Evolutionary conservation across 2,797 vertebrate genomes (phyloP), one percentile per base, ranked within the genome.

Genomic region (Peromyscus melanophrys): DNA sequence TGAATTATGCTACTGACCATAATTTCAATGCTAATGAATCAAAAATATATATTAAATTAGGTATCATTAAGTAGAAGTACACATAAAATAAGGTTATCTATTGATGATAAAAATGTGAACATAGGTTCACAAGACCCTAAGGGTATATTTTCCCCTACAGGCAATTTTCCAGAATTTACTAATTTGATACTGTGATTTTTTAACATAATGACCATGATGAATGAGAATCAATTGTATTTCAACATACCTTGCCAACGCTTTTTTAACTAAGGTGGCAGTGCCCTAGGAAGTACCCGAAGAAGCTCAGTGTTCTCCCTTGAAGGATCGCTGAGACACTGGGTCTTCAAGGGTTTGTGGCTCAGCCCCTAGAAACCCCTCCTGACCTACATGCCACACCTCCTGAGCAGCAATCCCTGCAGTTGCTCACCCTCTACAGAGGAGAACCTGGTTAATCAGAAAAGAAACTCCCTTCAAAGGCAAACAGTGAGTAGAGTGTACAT

Each of bases 401-500:
- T 52, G 40, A 46, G 29, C 87, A 76, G 52, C 29, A 31, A 71
- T 73, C 52, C 94, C 91, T n/a, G 49, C 6, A 23, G 89, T 82
- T 10, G 69, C 73, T 97, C 81, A 89, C 94, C 0, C 37, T 95
- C 67, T 57, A 46, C 61, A 89, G 52, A 92, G 69, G 71, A 91
- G 96, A 95, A 76, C 76, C 97, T 96, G 97, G 89, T 96, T 98
- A 98, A 96, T 97, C 96, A 97, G 98, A 88, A 97, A 92, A 98
- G 98, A 97, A 98, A 97, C 97, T 98, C 92, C 95, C 81, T 92
- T 46, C 14, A 16, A 98, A 98, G 89, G 98, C 96, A 99, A 99
- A 99, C 97, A 99, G 96, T 97, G 97, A 97, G 65, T 0, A 3
- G 98, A 97, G 97, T n/a, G 95, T 98, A 98, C 93, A 96, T 34